Evolutionary conservation across 2,888 invertebrate genomes (phyloP).

Genomic region (Andrena trimmerana): DNA sequence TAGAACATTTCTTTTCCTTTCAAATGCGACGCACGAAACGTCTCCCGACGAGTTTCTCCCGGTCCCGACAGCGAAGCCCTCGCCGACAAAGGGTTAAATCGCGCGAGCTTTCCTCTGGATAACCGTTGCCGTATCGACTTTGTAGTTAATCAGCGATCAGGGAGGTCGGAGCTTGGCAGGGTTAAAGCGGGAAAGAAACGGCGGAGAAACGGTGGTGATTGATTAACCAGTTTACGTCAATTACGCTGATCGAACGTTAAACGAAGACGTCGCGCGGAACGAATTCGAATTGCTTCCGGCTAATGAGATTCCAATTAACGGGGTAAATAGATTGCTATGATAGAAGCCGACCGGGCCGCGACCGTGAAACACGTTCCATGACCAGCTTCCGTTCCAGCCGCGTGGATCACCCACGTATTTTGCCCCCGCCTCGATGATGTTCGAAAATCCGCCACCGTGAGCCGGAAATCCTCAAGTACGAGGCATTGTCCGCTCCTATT

Average conservation of each 20-base stretch:
- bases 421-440: background rate
- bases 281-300: conserved; percentile 61
- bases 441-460: conserved; percentile 8
- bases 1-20: too few relatives aligned
- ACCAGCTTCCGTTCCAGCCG: conserved; percentile 15
- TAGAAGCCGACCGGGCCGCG: conserved; percentile 33
- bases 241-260: conserved; percentile 55
- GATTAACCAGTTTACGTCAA: conserved; percentile 65
- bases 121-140: background rate
- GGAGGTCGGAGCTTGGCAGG: background rate
- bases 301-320: conserved; percentile 72
- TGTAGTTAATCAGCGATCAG: background rate
- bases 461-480: conserved; percentile 20
- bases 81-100: background rate
- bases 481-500: conserved; percentile 16
- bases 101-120: background rate
- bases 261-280: conserved; percentile 46
- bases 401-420: conserved; percentile 4
- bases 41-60: too few relatives aligned
- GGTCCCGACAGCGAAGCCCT: background rate
- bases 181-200: background rate
- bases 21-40: too few relatives aligned
- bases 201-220: conserved; percentile 19
- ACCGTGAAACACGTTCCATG: conserved; percentile 21
- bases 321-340: conserved; percentile 64